Evolutionary conservation across 2,113 vertebrate genomes (phyloP), one percentile per base, ranked within the genome.

Genomic region (Shinisaurus crocodilurus): DNA sequence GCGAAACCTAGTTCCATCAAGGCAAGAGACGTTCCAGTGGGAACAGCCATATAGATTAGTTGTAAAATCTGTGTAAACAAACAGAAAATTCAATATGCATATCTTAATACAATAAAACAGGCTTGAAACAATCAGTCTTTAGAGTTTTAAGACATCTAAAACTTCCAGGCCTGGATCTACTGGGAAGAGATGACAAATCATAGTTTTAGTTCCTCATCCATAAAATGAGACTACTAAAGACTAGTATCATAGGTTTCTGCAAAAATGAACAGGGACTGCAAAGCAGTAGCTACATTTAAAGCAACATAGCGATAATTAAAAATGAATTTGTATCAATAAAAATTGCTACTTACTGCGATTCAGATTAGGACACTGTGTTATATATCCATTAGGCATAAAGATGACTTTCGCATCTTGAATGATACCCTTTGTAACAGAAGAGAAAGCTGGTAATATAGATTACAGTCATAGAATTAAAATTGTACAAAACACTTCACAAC

Each of bases 341-440:
- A 57, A 88, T 45, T 88, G 67, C 77, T 96, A 98, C 98, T 99
- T 98, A 99, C 99, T 99, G 97, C 98, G 99, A 96, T 99, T 99
- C 54, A 99, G 98, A 96, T 99, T 99, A 12, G 99, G 99, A 94
- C 99, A 99, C 94, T 99, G 99, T 0, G 95, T 97, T 94, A 99
- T 98, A 95, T 98, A 99, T 94, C 98, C 98, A 65, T 98, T 99
- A 10, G 99, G 98, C 93, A 98, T 97, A 86, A 99, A 99, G 95
- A 99, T 96, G 91, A 99, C 89, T 97, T 98, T 99, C 94, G 98
- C 98, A 83, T 99, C 99, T 95, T 99, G 99, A 95, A 99, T 98
- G 77, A 98, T 93, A 86, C 99, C 99, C 99, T 99, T 97, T 89
- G 91, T 70, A 93, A 96, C 45, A 97, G 88, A 97, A 96, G 67